Conservation (phyloP, 2,888 invertebrate species). For the Notodonta dromedarius region DNA sequence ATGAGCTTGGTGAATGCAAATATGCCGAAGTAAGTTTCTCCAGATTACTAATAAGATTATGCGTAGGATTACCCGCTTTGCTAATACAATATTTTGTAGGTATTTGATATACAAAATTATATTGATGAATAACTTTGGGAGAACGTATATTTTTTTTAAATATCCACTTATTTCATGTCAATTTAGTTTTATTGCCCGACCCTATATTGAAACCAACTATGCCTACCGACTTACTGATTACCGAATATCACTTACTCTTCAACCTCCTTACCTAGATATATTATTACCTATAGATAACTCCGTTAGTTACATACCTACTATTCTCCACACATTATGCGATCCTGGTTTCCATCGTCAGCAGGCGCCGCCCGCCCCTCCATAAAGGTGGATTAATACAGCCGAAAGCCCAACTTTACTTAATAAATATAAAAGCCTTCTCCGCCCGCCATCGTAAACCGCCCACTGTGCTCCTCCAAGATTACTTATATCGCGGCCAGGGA, state of each 20-base stretch:
- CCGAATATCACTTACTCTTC: too few relatives aligned
- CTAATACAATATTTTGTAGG: too few relatives aligned
- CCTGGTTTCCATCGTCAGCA: conserved; percentile 46
- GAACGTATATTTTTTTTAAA: too few relatives aligned
- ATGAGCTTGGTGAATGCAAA: not conserved
- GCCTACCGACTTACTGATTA: too few relatives aligned
- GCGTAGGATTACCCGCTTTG: not conserved
- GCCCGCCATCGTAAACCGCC: conserved; percentile 79
- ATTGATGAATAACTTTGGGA: not conserved
- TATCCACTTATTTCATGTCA: too few relatives aligned
- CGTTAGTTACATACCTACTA: not conserved
- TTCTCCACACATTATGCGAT: conserved; percentile 16
- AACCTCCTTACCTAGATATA: too few relatives aligned
- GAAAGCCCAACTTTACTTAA: conserved; percentile 84
- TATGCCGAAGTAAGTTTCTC: not conserved
- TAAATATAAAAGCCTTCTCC: conserved; percentile 85
- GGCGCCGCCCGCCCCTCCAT: conserved; percentile 75
- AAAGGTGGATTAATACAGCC: conserved; percentile 83
- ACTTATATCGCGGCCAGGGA: conserved; percentile 72
- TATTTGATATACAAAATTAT: too few relatives aligned
- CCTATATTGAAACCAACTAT: too few relatives aligned
- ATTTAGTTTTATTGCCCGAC: too few relatives aligned
- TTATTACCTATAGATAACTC: too few relatives aligned
- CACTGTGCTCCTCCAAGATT: conserved; percentile 80
- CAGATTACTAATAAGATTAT: not conserved